Conservation (phyloP, 2,797 vertebrate species). For the Microctenopoma steveboyesi region DNA sequence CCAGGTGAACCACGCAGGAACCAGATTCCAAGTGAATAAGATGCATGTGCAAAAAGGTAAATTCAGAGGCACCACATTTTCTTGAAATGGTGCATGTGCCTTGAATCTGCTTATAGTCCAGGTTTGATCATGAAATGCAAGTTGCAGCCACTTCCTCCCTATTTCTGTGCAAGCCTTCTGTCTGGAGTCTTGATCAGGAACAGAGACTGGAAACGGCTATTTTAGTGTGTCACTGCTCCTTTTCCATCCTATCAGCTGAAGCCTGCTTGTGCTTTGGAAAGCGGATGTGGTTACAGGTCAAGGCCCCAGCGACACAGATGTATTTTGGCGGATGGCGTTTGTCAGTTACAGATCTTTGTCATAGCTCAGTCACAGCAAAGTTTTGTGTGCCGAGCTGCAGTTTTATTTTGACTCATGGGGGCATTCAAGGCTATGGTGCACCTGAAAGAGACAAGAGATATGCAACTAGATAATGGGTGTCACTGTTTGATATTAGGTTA, state of each 20-base stretch:
- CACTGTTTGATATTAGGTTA: background rate
- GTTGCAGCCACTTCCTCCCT: constrained; percentile 16
- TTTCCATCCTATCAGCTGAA: constrained; percentile 77
- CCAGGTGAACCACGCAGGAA: background rate
- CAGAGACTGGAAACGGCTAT: constrained; percentile 76
- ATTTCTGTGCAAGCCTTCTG: constrained; percentile 32
- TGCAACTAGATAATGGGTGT: background rate
- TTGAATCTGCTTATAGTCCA: constrained; percentile 18
- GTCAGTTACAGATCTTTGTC: constrained; percentile 72
- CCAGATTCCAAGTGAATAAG: background rate
- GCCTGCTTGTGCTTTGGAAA: constrained; percentile 69
- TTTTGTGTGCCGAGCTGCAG: constrained; percentile 40
- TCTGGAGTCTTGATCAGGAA: constrained; percentile 70
- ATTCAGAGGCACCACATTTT: background rate
- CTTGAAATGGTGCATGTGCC: constrained; percentile 18
- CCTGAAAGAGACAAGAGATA: background rate
- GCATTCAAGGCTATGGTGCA: constrained; percentile 3
- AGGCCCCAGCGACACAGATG: constrained; percentile 54
- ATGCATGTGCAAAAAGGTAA: background rate
- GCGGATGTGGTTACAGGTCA: constrained; percentile 83
- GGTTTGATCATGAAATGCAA: constrained; percentile 38
- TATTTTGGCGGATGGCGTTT: constrained; percentile 53
- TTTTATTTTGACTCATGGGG: constrained; percentile 60
- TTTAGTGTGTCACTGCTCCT: constrained; percentile 74
- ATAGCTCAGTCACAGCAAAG: constrained; percentile 48